Percentiles rank a stretch among this genome's conserved stretches.
Conservation (phyloP, 2,113 vertebrate species). For the Crocuta crocuta region DNA sequence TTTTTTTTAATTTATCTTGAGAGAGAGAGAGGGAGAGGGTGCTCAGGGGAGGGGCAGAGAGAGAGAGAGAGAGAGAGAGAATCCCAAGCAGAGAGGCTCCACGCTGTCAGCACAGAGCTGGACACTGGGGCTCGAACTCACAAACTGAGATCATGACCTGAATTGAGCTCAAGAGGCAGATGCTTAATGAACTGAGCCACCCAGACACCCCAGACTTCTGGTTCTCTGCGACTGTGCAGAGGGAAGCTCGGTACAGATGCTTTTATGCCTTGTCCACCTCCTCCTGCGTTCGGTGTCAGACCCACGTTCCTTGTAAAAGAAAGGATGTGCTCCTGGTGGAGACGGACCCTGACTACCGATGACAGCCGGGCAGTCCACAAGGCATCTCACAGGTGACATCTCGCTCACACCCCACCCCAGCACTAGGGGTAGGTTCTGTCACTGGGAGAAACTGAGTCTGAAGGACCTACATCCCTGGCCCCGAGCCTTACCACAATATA, state of each 20-base stretch:
- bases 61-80: too few species aligned
- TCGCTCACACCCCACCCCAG: accelerated
- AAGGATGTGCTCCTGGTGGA: neutral
- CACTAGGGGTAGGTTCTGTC: neutral
- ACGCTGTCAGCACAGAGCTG: too few species aligned
- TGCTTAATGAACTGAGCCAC: too few species aligned
- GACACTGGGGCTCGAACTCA: too few species aligned
- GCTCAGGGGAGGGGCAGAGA: too few species aligned
- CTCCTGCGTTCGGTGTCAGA: neutral
- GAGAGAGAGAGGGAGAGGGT: too few species aligned
- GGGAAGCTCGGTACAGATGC: neutral
- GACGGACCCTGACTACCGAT: accelerated
- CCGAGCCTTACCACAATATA: accelerated
- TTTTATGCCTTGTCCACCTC: neutral
- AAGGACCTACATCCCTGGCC: neutral
- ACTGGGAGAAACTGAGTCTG: neutral
- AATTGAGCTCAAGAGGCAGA: too few species aligned
- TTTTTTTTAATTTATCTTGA: too few species aligned
- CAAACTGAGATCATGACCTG: too few species aligned
- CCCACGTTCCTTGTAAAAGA: neutral
- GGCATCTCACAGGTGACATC: too few species aligned
- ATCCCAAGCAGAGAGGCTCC: too few species aligned
- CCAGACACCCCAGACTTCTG: neutral
- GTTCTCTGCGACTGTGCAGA: neutral
- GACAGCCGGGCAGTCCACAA: accelerated